Evolutionary conservation across 2,797 vertebrate species (phyloP).

Genomic region (Nannoperca australis): DNA sequence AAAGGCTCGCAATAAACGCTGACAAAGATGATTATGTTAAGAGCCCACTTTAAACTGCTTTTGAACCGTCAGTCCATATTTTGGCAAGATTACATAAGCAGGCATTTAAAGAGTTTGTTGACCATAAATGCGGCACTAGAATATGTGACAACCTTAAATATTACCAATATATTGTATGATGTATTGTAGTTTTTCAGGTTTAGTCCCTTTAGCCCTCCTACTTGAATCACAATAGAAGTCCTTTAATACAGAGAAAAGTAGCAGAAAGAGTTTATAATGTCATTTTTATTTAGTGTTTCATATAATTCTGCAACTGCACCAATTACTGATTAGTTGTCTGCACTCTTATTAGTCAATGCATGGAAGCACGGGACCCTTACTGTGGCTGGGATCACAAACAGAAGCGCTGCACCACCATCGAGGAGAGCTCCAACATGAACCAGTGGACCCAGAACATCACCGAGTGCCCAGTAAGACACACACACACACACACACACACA

Average conservation of each 20-base stretch:
- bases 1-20: conserved; percentile 38
- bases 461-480: conserved; percentile 90
- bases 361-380: conserved; percentile 95
- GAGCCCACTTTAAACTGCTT: conserved; percentile 38
- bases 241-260: not conserved
- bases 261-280: not conserved
- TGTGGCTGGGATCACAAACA: conserved; percentile 94
- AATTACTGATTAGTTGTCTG: conserved; percentile 5
- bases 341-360: conserved; percentile 84
- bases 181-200: not conserved
- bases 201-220: not conserved
- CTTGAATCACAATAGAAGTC: not conserved
- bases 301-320: not conserved
- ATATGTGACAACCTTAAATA: conserved; percentile 1
- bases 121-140: not conserved
- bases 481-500: not conserved
- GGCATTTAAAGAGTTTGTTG: conserved; percentile 19
- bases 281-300: not conserved
- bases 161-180: not conserved
- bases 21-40: conserved; percentile 61
- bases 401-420: conserved; percentile 92
- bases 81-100: conserved; percentile 24
- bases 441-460: conserved; percentile 95
- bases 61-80: conserved; percentile 23
- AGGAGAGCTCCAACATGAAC: conserved; percentile 93